Evolutionary conservation across 2,888 invertebrate genomes (phyloP), one percentile per base, ranked within the genome.

Genomic region (Agrypnus murinus): DNA sequence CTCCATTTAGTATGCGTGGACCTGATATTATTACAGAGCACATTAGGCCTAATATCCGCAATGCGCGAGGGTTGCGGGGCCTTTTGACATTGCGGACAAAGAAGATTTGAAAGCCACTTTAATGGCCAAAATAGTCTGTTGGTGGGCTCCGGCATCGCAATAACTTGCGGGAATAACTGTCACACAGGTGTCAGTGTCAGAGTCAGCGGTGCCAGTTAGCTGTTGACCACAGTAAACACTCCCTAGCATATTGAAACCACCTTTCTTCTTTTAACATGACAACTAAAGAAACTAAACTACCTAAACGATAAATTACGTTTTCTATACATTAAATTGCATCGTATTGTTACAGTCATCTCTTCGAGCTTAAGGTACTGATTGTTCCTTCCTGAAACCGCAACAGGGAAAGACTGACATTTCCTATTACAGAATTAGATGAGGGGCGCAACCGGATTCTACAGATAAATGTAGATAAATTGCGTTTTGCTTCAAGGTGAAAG

Each of bases 1-100:
- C 50, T 50, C 50, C 50, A 50, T 50, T 50, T 50, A 50, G 50
- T 50, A 50, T 50, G 31, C 50, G 50, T 50, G 32, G 50, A 50
- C 50, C 50, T 50, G 50, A 50, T 50, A 50, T 50, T 50, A 50
- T 50, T 50, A 50, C 50, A 31, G 50, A 32, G 32, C 50, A 50
- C 50, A 50, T 50, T 50, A 50, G 31, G 31, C 50, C 50, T 50
- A 50, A 50, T 50, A 50, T 50, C 50, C 50, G 50, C 50, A 50
- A 50, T 50, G 50, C 31, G 31, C 32, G 50, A 50, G 50, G 31
- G 50, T 50, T 31, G 50, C 50, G 50, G 50, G 50, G 50, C 31
- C 50, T 50, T 50, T 50, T 50, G 50, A 50, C 50, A 31, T 25
- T 50, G 50, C 50, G 50, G 50, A 50, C 50, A 50, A 50, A 50